These are phyloP conservation scores for Drosophila sp. DNA, from an alignment of 1,140 invertebrate species.

Conservation along the genomic window DNA sequence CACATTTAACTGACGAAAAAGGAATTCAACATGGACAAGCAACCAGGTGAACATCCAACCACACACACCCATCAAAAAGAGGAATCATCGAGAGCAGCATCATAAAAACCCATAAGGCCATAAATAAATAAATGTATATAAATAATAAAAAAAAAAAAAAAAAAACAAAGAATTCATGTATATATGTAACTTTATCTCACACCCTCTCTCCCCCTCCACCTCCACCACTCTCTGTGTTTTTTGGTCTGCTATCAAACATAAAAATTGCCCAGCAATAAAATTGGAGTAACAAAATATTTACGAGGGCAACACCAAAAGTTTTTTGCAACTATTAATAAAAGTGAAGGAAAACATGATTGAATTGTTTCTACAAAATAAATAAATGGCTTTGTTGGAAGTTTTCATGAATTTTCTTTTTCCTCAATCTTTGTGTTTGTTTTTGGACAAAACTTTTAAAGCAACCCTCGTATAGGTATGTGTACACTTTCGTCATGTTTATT, in stretches of 20 bases:
- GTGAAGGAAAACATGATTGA: no score
- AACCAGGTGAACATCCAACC: background rate
- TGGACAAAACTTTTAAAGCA: background rate
- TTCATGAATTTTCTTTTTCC: background rate
- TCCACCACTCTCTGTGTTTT: background rate
- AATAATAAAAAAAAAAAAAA: conserved; percentile 3
- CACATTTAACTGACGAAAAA: conserved; percentile 12
- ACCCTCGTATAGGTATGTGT: background rate
- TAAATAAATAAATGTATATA: conserved; percentile 14
- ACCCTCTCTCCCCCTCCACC: background rate
- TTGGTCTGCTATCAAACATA: background rate
- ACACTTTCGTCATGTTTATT: conserved; percentile 6
- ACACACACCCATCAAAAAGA: background rate
- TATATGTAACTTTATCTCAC: background rate
- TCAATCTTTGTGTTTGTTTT: background rate
- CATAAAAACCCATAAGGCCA: conserved; percentile 12
- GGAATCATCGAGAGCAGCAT: conserved; percentile 5
- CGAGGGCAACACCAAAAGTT: background rate
- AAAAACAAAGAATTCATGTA: background rate
- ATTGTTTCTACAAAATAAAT: no score
- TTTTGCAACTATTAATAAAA: background rate
- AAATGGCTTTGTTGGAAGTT: background rate
- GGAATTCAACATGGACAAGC: background rate
- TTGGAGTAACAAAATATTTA: conserved; percentile 7
- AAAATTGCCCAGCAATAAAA: conserved; percentile 12